Conservation (phyloP, 30 jellyfish, hydroid and myxozoan genomes). For the Chrysaora quinquecirrha region DNA sequence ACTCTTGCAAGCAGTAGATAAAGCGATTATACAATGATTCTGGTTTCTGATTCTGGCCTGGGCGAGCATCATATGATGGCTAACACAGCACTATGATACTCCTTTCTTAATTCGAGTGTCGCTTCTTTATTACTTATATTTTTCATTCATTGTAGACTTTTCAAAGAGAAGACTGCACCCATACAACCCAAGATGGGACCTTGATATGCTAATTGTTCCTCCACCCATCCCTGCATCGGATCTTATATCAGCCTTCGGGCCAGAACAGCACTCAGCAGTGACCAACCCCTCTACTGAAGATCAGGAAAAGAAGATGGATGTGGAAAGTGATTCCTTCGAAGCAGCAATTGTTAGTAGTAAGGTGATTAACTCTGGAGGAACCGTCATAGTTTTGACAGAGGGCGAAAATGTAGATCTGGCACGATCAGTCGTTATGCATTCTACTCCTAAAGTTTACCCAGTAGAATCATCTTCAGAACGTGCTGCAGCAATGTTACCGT, state of each 20-base stretch:
- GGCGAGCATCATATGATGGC: too few species aligned
- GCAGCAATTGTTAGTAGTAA: slow-evolving; percentile 32
- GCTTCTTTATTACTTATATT: too few species aligned
- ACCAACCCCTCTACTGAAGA: not conserved
- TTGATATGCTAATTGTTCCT: slow-evolving; percentile 86
- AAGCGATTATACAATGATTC: too few species aligned
- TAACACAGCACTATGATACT: too few species aligned
- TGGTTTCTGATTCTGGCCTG: too few species aligned
- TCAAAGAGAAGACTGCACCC: slow-evolving; percentile 84
- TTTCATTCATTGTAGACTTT: slow-evolving; percentile 57
- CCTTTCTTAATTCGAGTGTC: too few species aligned
- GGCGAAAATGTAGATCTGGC: slow-evolving; percentile 37
- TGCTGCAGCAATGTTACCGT: not conserved
- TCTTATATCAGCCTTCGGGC: slow-evolving; percentile 58
- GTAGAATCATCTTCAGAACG: slow-evolving; percentile 8
- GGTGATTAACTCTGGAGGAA: slow-evolving; percentile 71
- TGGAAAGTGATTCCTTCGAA: not conserved
- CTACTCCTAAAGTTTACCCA: slow-evolving; percentile 17
- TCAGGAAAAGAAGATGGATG: slow-evolving; percentile 2
- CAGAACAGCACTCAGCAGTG: slow-evolving; percentile 39
- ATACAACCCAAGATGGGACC: slow-evolving; percentile 89
- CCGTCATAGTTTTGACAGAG: slow-evolving; percentile 67
- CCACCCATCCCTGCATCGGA: slow-evolving; percentile 95
- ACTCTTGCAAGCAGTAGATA: too few species aligned
- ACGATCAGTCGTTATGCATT: slow-evolving; percentile 21